Evolutionary conservation across 1,140 invertebrate genomes (phyloP).

Genomic region (Luehdorfia chinensis): DNA sequence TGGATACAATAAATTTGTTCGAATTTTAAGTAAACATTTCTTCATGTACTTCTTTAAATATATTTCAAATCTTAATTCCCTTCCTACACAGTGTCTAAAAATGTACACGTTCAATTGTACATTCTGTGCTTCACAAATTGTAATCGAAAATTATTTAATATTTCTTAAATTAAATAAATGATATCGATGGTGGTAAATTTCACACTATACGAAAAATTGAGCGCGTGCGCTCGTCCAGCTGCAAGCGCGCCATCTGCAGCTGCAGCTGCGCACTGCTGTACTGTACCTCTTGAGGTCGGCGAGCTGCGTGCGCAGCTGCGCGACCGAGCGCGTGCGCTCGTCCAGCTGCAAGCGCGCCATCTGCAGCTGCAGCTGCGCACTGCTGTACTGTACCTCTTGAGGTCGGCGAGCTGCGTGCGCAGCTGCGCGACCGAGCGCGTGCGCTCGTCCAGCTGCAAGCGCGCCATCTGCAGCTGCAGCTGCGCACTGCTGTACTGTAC

Average conservation of each 20-base stretch:
- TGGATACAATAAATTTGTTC: too few species aligned
- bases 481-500: conserved; percentile 56
- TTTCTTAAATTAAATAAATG: too few species aligned
- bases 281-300: conserved; percentile 74
- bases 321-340: too few species aligned
- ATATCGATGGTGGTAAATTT: too few species aligned
- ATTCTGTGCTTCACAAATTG: too few species aligned
- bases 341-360: conserved; percentile 72
- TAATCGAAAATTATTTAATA: too few species aligned
- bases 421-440: conserved; percentile 77
- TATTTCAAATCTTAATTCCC: too few species aligned
- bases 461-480: conserved; percentile 61
- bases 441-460: conserved; percentile 75
- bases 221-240: conserved; percentile 78
- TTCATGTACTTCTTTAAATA: too few species aligned
- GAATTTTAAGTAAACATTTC: too few species aligned
- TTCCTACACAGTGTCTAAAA: too few species aligned
- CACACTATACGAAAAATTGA: too few species aligned
- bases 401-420: conserved; percentile 65
- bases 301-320: conserved; percentile 72
- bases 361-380: conserved; percentile 64
- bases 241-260: conserved; percentile 63
- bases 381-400: conserved; percentile 66
- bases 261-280: conserved; percentile 59
- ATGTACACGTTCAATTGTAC: too few species aligned